Evolutionary conservation across 1,140 invertebrate species (phyloP), one percentile per base, ranked within the genome.

Genomic region (Zaprionus inermis): DNA sequence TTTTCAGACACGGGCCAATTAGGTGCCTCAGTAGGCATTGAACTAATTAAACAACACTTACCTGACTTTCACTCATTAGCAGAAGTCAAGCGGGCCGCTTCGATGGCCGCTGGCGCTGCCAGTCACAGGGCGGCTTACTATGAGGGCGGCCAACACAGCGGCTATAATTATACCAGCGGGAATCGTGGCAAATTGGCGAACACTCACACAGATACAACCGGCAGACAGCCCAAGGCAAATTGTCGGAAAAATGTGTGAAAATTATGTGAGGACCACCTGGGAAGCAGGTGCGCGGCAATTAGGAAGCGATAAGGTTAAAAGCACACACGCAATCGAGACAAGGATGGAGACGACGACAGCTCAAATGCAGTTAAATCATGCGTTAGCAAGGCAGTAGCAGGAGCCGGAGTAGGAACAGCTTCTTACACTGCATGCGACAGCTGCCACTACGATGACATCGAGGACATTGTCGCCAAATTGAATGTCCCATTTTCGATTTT

Each of bases 121-220:
- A 85, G 61, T 20, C 59, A 30, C 71, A 72, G 66, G 46, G 6
- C 9, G 28, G 32, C 46, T 2, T 24, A 24, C 22, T 24, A 22
- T 7, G 24, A 61, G 9, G n/a, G 63, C 30, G 14, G n/a, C 41
- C 68, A 60, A 69, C 64, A 67, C 59, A 78, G 63, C 67, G 60
- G 34, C 72, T 71, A 66, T 89, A 89, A 89, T 89, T 89, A 89
- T 89, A 89, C 84, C 85, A 78, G 80, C 84, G 85, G 84, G 84
- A 89, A 78, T 88, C 71, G 52, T 16, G 60, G 38, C 73, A 80
- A 86, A 79, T 76, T 79, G 78, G 57, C 76, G 54, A 52, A 32
- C 36, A 18, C 78, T 38, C 46, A 59, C 46, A 30, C 44, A 56
- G 36, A 12, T 30, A 66, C 38, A 54, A 5, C 6, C 49, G n/a